Conservation (phyloP, 1,140 invertebrate genomes). For the Conus betulinus region DNA sequence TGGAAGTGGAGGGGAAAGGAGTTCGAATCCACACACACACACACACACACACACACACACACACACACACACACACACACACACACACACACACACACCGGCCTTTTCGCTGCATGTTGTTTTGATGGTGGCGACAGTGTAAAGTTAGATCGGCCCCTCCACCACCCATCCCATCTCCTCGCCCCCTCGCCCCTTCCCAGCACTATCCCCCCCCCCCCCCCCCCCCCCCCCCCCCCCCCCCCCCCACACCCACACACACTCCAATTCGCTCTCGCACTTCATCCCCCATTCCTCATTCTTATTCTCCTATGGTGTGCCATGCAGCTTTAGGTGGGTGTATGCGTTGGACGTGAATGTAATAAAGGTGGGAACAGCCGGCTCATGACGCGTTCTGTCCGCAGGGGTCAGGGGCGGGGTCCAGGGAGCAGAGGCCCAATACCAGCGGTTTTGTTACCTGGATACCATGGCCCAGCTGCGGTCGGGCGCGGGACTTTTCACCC, state of each 20-base stretch:
- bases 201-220: background rate
- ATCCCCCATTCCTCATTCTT: background rate
- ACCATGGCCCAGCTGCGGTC: background rate
- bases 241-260: conserved; percentile 12
- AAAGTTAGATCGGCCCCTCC: too few relatives aligned
- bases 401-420: background rate
- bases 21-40: too few relatives aligned
- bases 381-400: background rate
- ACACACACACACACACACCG: background rate
- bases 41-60: too few relatives aligned
- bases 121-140: too few relatives aligned
- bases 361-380: too few relatives aligned
- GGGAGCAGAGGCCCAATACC: background rate
- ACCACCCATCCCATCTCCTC: background rate
- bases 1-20: too few relatives aligned
- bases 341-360: background rate
- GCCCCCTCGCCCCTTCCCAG: background rate
- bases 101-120: too few relatives aligned
- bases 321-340: background rate
- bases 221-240: background rate
- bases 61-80: too few relatives aligned
- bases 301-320: background rate
- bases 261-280: background rate
- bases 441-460: conserved; percentile 7
- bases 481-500: background rate